Percentiles rank a stretch among this genome's conserved stretches.
These are phyloP conservation scores for Nesogale talazaci DNA, from an alignment of 2,113 vertebrate genomes.

Conservation along the genomic window DNA sequence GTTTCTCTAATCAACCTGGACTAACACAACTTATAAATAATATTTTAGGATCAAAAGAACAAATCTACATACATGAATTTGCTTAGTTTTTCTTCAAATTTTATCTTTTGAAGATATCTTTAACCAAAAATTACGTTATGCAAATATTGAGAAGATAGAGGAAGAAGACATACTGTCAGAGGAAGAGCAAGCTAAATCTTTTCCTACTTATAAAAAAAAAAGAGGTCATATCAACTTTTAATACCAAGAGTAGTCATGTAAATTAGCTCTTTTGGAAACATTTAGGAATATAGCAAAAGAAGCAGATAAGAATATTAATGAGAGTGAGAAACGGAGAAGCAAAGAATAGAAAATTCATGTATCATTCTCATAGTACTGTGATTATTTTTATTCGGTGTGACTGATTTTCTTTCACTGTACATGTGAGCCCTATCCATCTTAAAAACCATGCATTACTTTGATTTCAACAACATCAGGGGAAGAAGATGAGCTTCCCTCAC, in stretches of 20 bases:
- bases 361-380: neutral
- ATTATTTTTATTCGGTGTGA: neutral
- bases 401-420: neutral
- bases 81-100: constrained; percentile 33
- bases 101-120: constrained; percentile 26
- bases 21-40: neutral
- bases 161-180: constrained; percentile 4
- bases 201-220: neutral
- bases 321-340: neutral
- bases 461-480: constrained; percentile 49
- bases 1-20: too few relatives aligned
- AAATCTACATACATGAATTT: neutral
- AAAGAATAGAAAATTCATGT: neutral
- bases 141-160: neutral
- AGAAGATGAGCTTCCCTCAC: constrained; percentile 38
- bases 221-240: neutral
- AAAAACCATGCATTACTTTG: constrained; percentile 26
- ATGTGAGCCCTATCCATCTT: neutral
- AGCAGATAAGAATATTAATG: neutral
- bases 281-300: neutral
- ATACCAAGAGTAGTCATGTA: constrained; percentile 22
- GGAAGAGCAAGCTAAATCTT: constrained; percentile 5
- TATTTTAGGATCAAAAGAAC: neutral
- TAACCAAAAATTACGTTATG: constrained; percentile 19
- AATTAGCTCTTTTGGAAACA: constrained; percentile 13